Percentiles rank a stretch among this genome's conserved stretches.
Conservation (phyloP, 1,140 invertebrate genomes). For the Phenacoccus solenopsis region DNA sequence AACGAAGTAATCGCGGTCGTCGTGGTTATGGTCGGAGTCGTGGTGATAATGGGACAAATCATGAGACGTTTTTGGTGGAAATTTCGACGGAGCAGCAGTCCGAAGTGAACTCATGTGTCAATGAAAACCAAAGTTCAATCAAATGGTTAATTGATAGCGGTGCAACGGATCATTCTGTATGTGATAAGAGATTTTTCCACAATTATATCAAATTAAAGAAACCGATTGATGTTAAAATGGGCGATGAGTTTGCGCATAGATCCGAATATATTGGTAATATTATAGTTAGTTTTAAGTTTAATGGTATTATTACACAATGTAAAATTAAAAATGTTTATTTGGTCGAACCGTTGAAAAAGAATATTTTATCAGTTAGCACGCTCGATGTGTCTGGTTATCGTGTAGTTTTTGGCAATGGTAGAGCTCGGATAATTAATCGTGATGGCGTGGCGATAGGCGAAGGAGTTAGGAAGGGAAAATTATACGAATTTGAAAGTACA, state of each 20-base stretch:
- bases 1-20: no score
- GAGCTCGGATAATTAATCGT: background rate
- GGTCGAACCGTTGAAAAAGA: constrained; percentile 19
- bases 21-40: no score
- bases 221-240: constrained; percentile 22
- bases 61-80: no score
- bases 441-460: background rate
- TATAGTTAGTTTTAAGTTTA: background rate
- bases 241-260: no score
- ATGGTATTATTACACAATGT: constrained; percentile 20
- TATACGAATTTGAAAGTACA: constrained; percentile 8
- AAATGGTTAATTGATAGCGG: no score
- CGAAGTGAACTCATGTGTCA: no score
- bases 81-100: no score
- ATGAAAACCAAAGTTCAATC: no score
- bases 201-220: constrained; percentile 22
- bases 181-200: constrained; percentile 13
- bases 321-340: constrained; percentile 24
- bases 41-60: no score
- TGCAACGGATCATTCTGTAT: no score
- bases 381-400: constrained; percentile 22
- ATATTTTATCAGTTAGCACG: constrained; percentile 22
- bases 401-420: constrained; percentile 22
- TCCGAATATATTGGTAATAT: no score
- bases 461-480: background rate